These are phyloP conservation scores for Ardeotis arabs DNA, from an alignment of 2,113 vertebrate species.

Conservation along the genomic window DNA sequence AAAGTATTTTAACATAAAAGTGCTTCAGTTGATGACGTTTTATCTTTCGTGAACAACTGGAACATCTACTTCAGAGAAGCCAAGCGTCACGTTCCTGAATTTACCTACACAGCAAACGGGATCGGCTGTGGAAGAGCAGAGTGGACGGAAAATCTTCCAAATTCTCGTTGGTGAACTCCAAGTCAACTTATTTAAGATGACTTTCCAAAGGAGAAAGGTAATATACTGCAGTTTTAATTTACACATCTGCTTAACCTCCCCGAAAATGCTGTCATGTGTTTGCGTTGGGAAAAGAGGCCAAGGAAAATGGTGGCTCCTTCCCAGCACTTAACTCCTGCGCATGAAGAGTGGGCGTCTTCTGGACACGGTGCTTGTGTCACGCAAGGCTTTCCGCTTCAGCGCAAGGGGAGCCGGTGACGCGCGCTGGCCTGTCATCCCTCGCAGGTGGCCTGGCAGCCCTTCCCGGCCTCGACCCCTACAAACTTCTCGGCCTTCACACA, in stretches of 20 bases:
- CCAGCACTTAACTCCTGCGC: neutral
- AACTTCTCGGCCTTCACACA: neutral
- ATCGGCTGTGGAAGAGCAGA: neutral
- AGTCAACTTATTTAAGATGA: neutral
- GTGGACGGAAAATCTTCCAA: neutral
- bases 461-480: neutral
- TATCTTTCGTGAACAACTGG: rapidly evolving
- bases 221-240: neutral
- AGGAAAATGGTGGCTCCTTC: neutral
- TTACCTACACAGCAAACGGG: neutral
- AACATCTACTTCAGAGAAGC: neutral
- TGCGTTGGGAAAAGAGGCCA: neutral
- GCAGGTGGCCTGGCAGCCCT: neutral
- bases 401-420: too few species aligned
- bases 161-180: neutral
- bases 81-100: neutral
- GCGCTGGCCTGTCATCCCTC: too few species aligned
- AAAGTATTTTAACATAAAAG: neutral
- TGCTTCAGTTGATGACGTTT: neutral
- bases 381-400: neutral
- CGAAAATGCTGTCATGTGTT: neutral
- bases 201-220: neutral
- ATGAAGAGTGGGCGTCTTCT: rapidly evolving
- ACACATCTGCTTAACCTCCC: neutral
- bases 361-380: neutral